These are phyloP conservation scores for Morone chrysops DNA, from an alignment of 2,113 vertebrate genomes.

Conservation along the genomic window DNA sequence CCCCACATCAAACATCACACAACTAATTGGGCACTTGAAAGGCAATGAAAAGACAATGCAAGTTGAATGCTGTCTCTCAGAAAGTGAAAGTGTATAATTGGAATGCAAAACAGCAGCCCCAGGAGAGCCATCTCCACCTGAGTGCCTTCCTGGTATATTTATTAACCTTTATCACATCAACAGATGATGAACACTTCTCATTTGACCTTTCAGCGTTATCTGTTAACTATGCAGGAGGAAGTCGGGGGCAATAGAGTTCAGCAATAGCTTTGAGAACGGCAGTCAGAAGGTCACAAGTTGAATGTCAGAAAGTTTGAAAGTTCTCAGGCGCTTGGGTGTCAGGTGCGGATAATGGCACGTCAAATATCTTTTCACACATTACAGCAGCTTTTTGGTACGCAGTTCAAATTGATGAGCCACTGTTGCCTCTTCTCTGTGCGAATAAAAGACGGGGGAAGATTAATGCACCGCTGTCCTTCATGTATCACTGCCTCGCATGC, in stretches of 20 bases:
- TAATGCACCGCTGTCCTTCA: slow-evolving; percentile 54
- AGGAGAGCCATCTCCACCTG: slow-evolving; percentile 35
- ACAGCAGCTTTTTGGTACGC: slow-evolving; percentile 1
- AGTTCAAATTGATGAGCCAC: slow-evolving; percentile 30
- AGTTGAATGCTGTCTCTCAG: slow-evolving; percentile 48
- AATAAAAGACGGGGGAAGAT: slow-evolving; percentile 1
- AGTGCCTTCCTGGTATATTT: slow-evolving; percentile 40
- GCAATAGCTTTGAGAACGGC: not conserved
- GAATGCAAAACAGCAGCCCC: slow-evolving; percentile 60
- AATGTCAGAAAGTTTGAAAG: slow-evolving; percentile 43
- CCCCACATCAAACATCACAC: slow-evolving; percentile 41
- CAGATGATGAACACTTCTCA: slow-evolving; percentile 64
- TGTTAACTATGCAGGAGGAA: slow-evolving; percentile 49
- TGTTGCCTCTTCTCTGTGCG: not conserved
- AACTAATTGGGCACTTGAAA: slow-evolving; percentile 64
- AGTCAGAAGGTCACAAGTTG: slow-evolving; percentile 49
- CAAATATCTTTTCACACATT: not conserved
- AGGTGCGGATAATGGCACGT: slow-evolving; percentile 20
- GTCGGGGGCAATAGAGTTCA: slow-evolving; percentile 9
- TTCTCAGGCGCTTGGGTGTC: not conserved
- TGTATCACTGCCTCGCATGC: slow-evolving; percentile 46
- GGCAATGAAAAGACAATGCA: slow-evolving; percentile 32
- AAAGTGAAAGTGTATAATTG: slow-evolving; percentile 53
- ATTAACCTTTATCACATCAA: slow-evolving; percentile 76
- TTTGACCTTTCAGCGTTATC: slow-evolving; percentile 64